Base-by-base conservation (phyloP, 2,888 invertebrate genomes). In the Cecidostiba fungosa region DNA sequence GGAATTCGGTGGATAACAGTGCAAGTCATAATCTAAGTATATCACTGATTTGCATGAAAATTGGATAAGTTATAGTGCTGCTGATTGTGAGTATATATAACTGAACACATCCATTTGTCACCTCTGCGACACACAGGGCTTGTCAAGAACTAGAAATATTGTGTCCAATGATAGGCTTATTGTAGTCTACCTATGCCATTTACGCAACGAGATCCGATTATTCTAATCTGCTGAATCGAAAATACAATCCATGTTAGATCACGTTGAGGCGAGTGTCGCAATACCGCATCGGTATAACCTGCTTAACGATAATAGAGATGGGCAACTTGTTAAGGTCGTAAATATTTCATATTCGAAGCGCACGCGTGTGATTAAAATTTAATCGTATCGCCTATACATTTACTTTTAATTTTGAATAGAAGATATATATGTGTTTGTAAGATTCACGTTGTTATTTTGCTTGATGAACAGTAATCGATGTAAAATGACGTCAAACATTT, bases 201-300 rank as follows among this genome's bases (percentile, higher is more conserved):
- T 14, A 39, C 54, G 36, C 23, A 26, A 72, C 10, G 8, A 59
- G 36, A 80, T 80, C 72, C 72, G 54, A 72, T 80, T 54, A 80
- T 29, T 72, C 36, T 72, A 47, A 80, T 80, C 23, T 36, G 26
- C 26, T 72, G 6, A 72, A 72, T 72, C 54, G 54, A 50, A 59
- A 79, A 29, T 43, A 69, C 32, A 47, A 59, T 77, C n/a, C 50
- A 6, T 14, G 36, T 77, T 77, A 39, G 59, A 29, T 77, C n/a
- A 77, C 8, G 39, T 14, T n/a, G 29, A 77, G 23, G 39, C 26
- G 10, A 32, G 19, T 14, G 74, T 26, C 23, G 50, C 23, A 43
- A 76, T 6, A 23, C 12, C 14, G 29, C 26, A 62, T n/a, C 62
- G 16, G 62, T n/a, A 4, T 3, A n/a, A 26, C 16, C 4, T 16